phyloP scores from a whole-genome alignment of 2,113 vertebrate species.

The Ictalurus furcatus region DNA sequence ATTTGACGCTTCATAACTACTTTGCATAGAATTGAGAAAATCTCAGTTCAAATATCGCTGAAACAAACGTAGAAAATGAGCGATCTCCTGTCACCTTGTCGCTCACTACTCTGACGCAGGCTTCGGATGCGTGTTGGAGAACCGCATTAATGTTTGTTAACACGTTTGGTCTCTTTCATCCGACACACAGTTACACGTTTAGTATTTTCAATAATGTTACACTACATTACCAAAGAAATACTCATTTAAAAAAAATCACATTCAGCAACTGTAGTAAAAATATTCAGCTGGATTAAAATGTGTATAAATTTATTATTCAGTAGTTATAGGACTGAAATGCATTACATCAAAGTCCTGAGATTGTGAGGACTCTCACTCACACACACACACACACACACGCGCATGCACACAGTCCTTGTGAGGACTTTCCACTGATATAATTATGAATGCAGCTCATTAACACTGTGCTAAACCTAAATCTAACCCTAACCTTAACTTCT shows the following conservation, averaged over 20 bases:
- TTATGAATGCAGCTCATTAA: background rate
- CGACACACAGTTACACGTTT: background rate
- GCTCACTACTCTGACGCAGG: background rate
- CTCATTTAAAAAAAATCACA: background rate
- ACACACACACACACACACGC: background rate
- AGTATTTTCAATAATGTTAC: background rate
- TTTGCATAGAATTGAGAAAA: no score
- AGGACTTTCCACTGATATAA: background rate
- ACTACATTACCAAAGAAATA: background rate
- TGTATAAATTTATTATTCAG: background rate
- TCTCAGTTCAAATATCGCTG: no score
- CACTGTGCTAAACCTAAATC: background rate
- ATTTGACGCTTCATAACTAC: no score
- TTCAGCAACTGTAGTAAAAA: background rate
- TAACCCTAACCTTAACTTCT: background rate
- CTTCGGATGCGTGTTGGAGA: background rate
- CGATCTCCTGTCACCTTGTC: background rate
- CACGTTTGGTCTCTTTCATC: background rate
- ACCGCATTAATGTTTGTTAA: background rate
- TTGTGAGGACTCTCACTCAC: background rate
- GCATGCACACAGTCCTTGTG: background rate
- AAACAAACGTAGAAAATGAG: no score
- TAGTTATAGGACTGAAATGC: background rate
- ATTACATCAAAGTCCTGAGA: background rate
- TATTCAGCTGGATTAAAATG: background rate